Conservation (phyloP, 2,797 vertebrate genomes). For the Margarornis squamiger region DNA sequence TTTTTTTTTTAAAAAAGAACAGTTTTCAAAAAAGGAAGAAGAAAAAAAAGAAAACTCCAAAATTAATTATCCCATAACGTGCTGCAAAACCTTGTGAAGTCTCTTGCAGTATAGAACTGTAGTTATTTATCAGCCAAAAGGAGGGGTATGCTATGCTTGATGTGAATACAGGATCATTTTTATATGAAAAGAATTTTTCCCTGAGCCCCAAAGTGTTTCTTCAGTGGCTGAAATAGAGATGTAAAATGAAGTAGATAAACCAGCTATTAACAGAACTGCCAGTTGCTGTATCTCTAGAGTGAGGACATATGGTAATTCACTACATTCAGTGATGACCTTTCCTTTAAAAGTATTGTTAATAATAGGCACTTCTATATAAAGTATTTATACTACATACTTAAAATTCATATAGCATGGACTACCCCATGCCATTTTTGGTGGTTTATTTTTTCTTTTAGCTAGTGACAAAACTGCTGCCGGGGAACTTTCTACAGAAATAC, state of each 20-base stretch:
- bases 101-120: neutral
- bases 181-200: neutral
- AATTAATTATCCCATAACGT: neutral
- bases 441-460: neutral
- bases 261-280: slow-evolving; percentile 51
- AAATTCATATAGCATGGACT: neutral
- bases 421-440: neutral
- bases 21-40: neutral
- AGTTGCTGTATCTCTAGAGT: slow-evolving; percentile 53
- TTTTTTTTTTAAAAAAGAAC: neutral
- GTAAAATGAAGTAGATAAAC: slow-evolving; percentile 49
- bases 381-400: slow-evolving; percentile 23
- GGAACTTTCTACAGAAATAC: neutral
- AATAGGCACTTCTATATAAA: slow-evolving; percentile 38
- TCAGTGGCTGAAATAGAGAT: slow-evolving; percentile 37
- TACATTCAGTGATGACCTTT: slow-evolving; percentile 16
- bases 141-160: neutral
- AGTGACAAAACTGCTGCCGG: neutral
- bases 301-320: slow-evolving; percentile 41
- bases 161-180: slow-evolving; percentile 1
- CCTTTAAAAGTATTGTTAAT: slow-evolving; percentile 60
- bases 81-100: neutral
- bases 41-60: neutral
- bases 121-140: slow-evolving; percentile 20
- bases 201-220: slow-evolving; percentile 12